A percentile compares a stretch with the other conserved stretches of the same genome.
Conservation (phyloP, 2,888 invertebrate genomes). For the Protophormia terraenovae region DNA sequence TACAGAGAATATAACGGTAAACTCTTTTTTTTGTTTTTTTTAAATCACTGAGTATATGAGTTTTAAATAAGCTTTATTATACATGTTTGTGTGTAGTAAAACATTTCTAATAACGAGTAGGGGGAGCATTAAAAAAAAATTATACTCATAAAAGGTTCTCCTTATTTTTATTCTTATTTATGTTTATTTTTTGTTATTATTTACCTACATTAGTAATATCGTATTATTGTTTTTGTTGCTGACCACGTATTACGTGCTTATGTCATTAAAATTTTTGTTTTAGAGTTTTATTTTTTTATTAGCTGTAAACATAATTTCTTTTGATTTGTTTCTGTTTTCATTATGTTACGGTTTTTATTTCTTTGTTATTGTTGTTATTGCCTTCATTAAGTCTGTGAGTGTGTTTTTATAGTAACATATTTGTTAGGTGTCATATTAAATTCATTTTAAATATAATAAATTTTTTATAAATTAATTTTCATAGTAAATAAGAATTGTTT, state of each 20-base stretch:
- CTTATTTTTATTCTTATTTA: not conserved
- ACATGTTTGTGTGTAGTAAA: not conserved
- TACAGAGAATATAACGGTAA: constrained; percentile 47
- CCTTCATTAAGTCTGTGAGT: constrained; percentile 34
- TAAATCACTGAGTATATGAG: too few species aligned
- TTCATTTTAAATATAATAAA: constrained; percentile 38
- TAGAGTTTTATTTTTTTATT: constrained; percentile 72
- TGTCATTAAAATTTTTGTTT: constrained; percentile 43
- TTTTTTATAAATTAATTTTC: too few species aligned
- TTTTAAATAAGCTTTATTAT: too few species aligned
- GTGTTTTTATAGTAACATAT: constrained; percentile 41
- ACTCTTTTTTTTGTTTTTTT: too few species aligned
- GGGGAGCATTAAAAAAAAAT: too few species aligned
- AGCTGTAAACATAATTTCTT: constrained; percentile 74
- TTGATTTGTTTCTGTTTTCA: constrained; percentile 28
- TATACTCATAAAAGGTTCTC: not conserved
- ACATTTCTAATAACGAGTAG: too few species aligned
- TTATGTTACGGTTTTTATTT: constrained; percentile 5
- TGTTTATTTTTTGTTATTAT: constrained; percentile 1
- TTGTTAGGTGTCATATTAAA: constrained; percentile 65
- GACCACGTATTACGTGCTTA: constrained; percentile 52
- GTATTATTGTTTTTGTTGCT: constrained; percentile 16
- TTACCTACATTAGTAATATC: not conserved
- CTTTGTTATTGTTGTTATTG: constrained; percentile 38
- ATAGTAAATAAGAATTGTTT: too few species aligned